phyloP scores from a whole-genome alignment of 2,797 vertebrate species.

The Peromyscus aztecus region DNA sequence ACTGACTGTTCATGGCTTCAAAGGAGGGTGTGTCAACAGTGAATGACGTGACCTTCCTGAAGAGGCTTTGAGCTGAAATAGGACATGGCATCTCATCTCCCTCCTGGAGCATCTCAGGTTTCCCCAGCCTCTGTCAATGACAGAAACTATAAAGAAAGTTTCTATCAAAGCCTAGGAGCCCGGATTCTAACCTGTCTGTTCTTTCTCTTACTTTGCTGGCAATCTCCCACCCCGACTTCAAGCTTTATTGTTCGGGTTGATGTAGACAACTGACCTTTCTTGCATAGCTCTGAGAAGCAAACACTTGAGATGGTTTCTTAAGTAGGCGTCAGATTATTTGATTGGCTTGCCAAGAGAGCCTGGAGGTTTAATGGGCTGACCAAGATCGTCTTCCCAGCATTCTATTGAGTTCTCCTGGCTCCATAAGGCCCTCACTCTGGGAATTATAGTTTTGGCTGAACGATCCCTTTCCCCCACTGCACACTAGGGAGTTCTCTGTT shows the following conservation, averaged over 20 bases:
- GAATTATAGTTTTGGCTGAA: background rate
- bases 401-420: background rate
- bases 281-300: background rate
- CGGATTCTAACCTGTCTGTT: slow-evolving; percentile 8
- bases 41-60: slow-evolving; percentile 15
- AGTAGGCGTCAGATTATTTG: background rate
- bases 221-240: background rate
- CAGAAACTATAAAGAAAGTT: background rate
- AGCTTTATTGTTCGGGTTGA: background rate
- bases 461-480: background rate
- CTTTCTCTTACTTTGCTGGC: background rate
- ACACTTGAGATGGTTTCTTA: background rate
- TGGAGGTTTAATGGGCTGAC: background rate
- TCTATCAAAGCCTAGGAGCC: background rate
- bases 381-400: background rate
- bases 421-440: background rate
- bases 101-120: slow-evolving; percentile 39
- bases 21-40: background rate
- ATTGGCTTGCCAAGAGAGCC: background rate
- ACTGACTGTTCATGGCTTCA: background rate
- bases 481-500: background rate
- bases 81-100: slow-evolving; percentile 23
- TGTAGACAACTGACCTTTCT: background rate
- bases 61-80: slow-evolving; percentile 70
- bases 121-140: slow-evolving; percentile 6